Percentiles rank a stretch among this genome's conserved stretches.
phyloP scores from a whole-genome alignment of 2,888 invertebrate genomes.

The Andrena chrysosceles region DNA sequence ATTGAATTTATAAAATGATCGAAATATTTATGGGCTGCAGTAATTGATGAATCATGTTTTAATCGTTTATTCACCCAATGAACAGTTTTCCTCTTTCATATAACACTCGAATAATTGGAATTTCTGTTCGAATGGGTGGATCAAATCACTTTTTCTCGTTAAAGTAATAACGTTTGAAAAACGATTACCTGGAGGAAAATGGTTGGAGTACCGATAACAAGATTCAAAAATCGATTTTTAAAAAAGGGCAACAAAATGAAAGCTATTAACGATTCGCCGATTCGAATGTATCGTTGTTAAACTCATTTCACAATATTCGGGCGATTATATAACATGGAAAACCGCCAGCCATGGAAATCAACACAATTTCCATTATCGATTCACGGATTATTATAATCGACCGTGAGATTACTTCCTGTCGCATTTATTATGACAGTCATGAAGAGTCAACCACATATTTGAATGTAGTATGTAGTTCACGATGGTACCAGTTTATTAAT shows the following conservation, averaged over 20 bases:
- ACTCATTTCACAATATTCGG: not conserved
- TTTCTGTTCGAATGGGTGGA: not conserved
- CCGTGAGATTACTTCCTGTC: constrained; percentile 31
- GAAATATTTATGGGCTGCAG: not conserved
- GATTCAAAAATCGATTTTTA: too few species aligned
- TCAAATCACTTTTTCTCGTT: too few species aligned
- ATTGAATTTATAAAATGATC: constrained; percentile 23
- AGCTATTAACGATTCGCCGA: not conserved
- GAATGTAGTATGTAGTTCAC: constrained; percentile 43
- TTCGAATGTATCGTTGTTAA: not conserved
- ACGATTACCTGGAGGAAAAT: too few species aligned
- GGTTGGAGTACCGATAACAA: too few species aligned
- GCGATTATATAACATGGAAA: not conserved
- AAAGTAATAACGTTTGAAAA: too few species aligned
- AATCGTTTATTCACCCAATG: not conserved
- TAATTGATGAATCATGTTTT: constrained; percentile 9
- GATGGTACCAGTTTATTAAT: constrained; percentile 52
- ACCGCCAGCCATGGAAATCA: not conserved
- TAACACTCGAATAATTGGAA: not conserved
- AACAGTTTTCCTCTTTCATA: not conserved
- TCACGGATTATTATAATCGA: constrained; percentile 45
- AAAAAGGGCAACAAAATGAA: too few species aligned
- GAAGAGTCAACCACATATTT: constrained; percentile 17
- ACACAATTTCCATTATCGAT: constrained; percentile 26
- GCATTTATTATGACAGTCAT: constrained; percentile 27